Base-by-base conservation (phyloP, 2,888 invertebrate genomes). In the Conchocele bisecta region DNA sequence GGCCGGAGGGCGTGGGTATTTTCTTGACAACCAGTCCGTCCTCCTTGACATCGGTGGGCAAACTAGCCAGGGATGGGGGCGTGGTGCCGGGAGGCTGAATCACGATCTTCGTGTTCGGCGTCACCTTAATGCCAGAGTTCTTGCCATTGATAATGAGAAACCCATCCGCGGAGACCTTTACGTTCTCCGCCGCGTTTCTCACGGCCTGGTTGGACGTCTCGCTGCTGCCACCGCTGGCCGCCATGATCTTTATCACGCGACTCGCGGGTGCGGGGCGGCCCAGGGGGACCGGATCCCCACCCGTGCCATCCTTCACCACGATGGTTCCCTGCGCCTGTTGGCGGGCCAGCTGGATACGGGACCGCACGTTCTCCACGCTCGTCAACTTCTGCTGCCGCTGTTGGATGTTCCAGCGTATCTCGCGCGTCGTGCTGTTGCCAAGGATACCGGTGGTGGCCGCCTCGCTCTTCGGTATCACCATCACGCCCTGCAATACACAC, bases 91-190 rank as follows among this genome's bases (percentile, higher is more conserved):
- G 77, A 2, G 73, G 77, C 54, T 77, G 77, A 17, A 77, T 74
- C 17, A 77, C 77, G 35, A 77, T 74, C 41, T 71, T 77, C 5
- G 74, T 77, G 35, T 74, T 77, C 39, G 63, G 69, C 13, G 77
- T 67, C 6, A 74, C 74, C 31, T 71, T 70, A 11, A 77, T 77
- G 22, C 70, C 67, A 26, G 74, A 68, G 22, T 74, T 71, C 54
- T 68, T 74, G 22, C 77, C 77, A 65, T 73, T 64, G 11, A 77
- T 69, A 17, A 77, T 71, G 28, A 77, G 51, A 61, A 44, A 77
- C 0, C 77, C 74, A 54, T 77, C 77, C 7, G 70, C 42, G 11
- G 73, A 74, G 4, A 77, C 65, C 56, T 60, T 70, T 6, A 77
- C 77, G 65, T 50, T 74, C 54, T 71, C 74, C 46, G 74, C 77